Conservation (phyloP, 2,113 vertebrate species). For the Ginglymostoma cirratum region DNA sequence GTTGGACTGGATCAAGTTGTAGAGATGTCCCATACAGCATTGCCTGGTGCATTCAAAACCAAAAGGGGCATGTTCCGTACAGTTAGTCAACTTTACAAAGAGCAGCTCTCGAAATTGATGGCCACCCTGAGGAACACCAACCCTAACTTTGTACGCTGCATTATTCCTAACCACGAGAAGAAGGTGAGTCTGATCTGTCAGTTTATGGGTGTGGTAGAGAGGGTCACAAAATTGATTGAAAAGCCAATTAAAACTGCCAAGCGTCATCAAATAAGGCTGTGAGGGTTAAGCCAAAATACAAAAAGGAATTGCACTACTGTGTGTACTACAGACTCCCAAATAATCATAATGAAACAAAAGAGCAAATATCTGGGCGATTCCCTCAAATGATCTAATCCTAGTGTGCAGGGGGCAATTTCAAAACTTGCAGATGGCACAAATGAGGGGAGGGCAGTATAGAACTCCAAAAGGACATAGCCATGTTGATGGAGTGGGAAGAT, state of each 20-base stretch:
- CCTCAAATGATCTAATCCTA: too few relatives aligned
- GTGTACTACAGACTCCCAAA: too few relatives aligned
- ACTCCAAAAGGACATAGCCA: too few relatives aligned
- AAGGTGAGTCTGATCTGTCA: conserved; percentile 63
- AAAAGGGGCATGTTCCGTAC: conserved; percentile 98
- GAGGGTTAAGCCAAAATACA: too few relatives aligned
- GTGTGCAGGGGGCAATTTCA: too few relatives aligned
- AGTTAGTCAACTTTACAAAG: conserved; percentile 94
- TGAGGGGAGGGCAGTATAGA: too few relatives aligned
- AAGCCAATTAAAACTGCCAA: background rate
- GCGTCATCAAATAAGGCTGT: too few relatives aligned
- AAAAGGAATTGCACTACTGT: too few relatives aligned
- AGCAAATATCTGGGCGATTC: too few relatives aligned
- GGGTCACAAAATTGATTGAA: background rate
- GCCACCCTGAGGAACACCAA: conserved; percentile 93
- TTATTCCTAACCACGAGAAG: conserved; percentile 97
- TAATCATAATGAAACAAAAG: too few relatives aligned
- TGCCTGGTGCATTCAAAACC: conserved; percentile 90
- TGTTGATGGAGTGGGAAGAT: too few relatives aligned
- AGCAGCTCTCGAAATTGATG: conserved; percentile 95
- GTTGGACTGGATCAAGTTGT: conserved; percentile 95
- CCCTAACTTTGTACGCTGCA: conserved; percentile 96
- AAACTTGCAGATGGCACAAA: too few relatives aligned
- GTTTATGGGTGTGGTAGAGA: background rate
- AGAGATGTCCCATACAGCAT: conserved; percentile 79